A percentile compares a stretch with the other conserved stretches of the same genome.
Evolutionary conservation across 2,888 invertebrate species (phyloP).

Genomic region (Drosophila bunnanda): DNA sequence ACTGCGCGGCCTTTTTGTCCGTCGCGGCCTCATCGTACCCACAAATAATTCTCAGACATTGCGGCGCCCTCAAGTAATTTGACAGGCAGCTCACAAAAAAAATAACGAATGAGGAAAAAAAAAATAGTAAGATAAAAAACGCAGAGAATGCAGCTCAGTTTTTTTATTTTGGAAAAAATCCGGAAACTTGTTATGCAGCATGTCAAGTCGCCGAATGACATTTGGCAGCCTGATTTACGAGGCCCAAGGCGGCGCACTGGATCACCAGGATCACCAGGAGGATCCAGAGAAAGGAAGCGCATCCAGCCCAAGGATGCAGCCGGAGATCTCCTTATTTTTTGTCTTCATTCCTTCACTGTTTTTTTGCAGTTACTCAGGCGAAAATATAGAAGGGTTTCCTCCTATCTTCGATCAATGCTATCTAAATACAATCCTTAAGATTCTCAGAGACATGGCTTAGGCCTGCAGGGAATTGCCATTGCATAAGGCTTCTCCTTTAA

Average conservation of each 20-base stretch:
- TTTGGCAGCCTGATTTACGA: constrained; percentile 66
- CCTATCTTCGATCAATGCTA: not conserved
- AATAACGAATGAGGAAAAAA: constrained; percentile 8
- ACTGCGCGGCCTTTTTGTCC: constrained; percentile 11
- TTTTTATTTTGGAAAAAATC: constrained; percentile 28
- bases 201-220: constrained; percentile 70
- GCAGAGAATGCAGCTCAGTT: constrained; percentile 39
- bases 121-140: constrained; percentile 8
- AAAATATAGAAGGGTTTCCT: not conserved
- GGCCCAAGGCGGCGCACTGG: constrained; percentile 40
- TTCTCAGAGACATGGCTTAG: not conserved
- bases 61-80: constrained; percentile 79
- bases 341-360: not conserved
- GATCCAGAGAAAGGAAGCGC: constrained; percentile 15
- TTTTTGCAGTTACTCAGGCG: constrained; percentile 9
- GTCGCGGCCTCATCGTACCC: constrained; percentile 52
- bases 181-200: constrained; percentile 73
- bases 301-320: constrained; percentile 22
- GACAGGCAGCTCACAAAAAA: constrained; percentile 54
- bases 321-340: not conserved
- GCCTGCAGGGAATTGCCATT: not conserved
- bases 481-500: not conserved
- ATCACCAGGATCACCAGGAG: constrained; percentile 4
- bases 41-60: constrained; percentile 75
- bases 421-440: not conserved